phyloP scores from a whole-genome alignment of 1,140 invertebrate genomes.

The Ceratosolen solmsi region DNA sequence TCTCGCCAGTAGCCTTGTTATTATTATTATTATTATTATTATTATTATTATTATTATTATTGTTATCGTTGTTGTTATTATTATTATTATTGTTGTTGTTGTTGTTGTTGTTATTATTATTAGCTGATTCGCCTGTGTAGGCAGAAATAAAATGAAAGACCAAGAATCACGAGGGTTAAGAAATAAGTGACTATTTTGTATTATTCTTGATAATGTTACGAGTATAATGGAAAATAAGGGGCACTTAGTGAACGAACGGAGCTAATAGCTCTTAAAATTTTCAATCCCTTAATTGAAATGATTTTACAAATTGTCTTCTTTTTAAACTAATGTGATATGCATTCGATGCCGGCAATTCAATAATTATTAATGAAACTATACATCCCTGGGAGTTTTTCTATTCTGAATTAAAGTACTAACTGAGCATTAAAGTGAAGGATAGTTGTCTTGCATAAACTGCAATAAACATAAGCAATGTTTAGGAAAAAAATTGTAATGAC shows the following conservation, averaged over 20 bases:
- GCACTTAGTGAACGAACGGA: background rate
- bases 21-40: too few relatives aligned
- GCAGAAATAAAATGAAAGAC: background rate
- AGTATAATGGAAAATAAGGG: too few relatives aligned
- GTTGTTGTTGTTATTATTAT: too few relatives aligned
- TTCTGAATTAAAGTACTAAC: too few relatives aligned
- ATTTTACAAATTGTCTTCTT: background rate
- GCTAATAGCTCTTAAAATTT: background rate
- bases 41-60: too few relatives aligned
- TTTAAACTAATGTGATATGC: background rate
- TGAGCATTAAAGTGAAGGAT: background rate
- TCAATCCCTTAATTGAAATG: background rate
- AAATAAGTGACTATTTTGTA: background rate
- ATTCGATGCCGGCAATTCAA: background rate
- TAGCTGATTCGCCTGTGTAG: background rate
- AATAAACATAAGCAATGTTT: background rate
- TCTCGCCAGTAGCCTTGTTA: too few relatives aligned
- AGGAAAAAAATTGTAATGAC: background rate
- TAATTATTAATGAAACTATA: background rate
- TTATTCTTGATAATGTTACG: background rate
- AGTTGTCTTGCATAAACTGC: background rate
- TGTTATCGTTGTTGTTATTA: too few relatives aligned
- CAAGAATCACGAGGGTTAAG: background rate
- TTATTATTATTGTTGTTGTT: too few relatives aligned
- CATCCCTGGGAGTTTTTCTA: background rate